Base-by-base conservation (phyloP, 2,797 vertebrate species). In the Fistularia commersonii region DNA sequence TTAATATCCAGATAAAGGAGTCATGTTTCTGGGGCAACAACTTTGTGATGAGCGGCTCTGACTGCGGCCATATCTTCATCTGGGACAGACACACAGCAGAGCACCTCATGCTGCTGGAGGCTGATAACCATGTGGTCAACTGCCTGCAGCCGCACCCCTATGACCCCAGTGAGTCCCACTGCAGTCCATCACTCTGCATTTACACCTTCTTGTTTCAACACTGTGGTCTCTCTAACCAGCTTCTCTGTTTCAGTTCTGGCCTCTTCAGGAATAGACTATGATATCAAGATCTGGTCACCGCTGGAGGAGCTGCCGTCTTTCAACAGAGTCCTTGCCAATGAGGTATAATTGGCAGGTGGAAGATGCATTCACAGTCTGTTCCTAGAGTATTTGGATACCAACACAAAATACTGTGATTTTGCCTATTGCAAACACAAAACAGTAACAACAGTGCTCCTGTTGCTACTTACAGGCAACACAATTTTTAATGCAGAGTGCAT, bases 51-150 rank as follows among this genome's bases (percentile, higher is more conserved):
- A 98, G 96, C 32, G 97, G 97, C 11, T 99, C 97, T 4, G 97
- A 99, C 79, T 99, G 97, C 12, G 97, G 97, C 42, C 97, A 99
- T 75, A 98, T 99, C 81, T 99, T 99, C 79, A 95, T 99, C 78
- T 99, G 97, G 97, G 95, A 99, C 83, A 90, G 96, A 41, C 95
- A 96, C 78, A 97, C 94, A 0, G 93, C 94, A 0, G 95, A 98
- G 69, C 95, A 98, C 61, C 84, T 99, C 58, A 99, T 98, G 97
- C 91, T 99, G 57, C 89, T 99, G 54, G 97, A 99, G 72, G 97
- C 97, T 7, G 97, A 99, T 87, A 99, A 99, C 86, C 97, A 99
- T 1, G 97, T 99, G 81, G 96, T 99, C 57, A 99, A 99, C 89
- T 99, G 97, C 74, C 91, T 99, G 52, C 97, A 99, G 81, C 97